Evolutionary conservation across 2,797 vertebrate genomes (phyloP), one percentile per base, ranked within the genome.

Genomic region (Valencia hispanica): DNA sequence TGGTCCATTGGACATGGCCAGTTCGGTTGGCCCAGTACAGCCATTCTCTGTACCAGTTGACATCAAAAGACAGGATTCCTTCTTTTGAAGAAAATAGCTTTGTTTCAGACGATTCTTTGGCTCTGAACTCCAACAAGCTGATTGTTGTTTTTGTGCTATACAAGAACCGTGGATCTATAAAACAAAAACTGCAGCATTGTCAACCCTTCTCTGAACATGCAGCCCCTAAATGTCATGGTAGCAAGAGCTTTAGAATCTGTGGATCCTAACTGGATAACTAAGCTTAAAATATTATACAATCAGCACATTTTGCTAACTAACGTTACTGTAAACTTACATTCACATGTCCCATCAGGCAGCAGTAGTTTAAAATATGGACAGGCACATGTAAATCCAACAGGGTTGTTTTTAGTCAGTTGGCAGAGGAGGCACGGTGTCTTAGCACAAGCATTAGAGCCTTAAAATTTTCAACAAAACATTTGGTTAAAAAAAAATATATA

Each of bases 31-130:
- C 91, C 94, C 97, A 98, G 11, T 98, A 97, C 27, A 97, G 73
- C 84, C 94, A 91, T 0, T 94, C 92, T 85, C 94, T 95, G 83
- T 93, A 93, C 97, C 96, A 98, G 87, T 97, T 96, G 32, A 97
- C 36, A 17, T 97, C 97, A 90, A 98, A 96, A 4, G 97, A 92
- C 50, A 94, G 85, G 68, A 97, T 79, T 41, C 91, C 69, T 6
- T 94, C 89, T 1, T 88, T 73, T 11, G 96, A 91, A 27, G 92
- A 75, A 70, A 94, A 94, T n/a, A 97, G 84, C 53, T 70, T 61
- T 1, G 78, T 90, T 79, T 92, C 87, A 0, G 74, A 45, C 18
- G 55, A 82, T 4, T 85, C 86, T 66, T 80, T 85, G 10, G 89
- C 91, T 59, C 90, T 91, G 45, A 96, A 94, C 79, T 95, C 96